A percentile compares a stretch with the other conserved stretches of the same genome.
These are phyloP conservation scores for Malacoraja senta DNA, from an alignment of 2,797 vertebrate genomes.

Conservation along the genomic window DNA sequence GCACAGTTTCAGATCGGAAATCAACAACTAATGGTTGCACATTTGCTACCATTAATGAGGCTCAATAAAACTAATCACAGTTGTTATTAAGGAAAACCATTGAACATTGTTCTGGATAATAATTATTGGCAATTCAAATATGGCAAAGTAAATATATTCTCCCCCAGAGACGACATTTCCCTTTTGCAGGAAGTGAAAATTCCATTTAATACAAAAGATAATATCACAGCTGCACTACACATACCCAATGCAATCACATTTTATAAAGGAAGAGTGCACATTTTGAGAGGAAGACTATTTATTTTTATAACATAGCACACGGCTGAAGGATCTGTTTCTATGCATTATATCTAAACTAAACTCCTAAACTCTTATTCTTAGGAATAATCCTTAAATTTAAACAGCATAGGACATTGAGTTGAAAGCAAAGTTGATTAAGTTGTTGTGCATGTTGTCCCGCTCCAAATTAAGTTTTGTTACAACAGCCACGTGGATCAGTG, in stretches of 20 bases:
- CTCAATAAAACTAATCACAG: neutral
- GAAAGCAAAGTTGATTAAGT: too few relatives aligned
- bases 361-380: too few relatives aligned
- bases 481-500: too few relatives aligned
- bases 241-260: neutral
- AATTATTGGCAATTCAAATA: neutral
- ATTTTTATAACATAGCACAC: neutral
- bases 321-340: too few relatives aligned
- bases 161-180: neutral
- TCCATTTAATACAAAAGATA: neutral
- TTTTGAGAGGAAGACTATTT: neutral
- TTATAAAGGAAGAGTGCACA: neutral
- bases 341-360: too few relatives aligned
- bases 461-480: too few relatives aligned
- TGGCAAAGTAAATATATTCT: neutral
- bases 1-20: neutral
- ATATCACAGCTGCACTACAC: neutral
- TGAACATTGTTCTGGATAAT: too few relatives aligned
- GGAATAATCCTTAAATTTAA: too few relatives aligned
- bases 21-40: neutral
- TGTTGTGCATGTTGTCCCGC: too few relatives aligned
- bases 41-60: neutral
- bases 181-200: neutral
- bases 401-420: too few relatives aligned
- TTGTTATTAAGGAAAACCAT: neutral